These are phyloP conservation scores for Chymomyza procnemis DNA, from an alignment of 2,888 invertebrate species.

Conservation along the genomic window DNA sequence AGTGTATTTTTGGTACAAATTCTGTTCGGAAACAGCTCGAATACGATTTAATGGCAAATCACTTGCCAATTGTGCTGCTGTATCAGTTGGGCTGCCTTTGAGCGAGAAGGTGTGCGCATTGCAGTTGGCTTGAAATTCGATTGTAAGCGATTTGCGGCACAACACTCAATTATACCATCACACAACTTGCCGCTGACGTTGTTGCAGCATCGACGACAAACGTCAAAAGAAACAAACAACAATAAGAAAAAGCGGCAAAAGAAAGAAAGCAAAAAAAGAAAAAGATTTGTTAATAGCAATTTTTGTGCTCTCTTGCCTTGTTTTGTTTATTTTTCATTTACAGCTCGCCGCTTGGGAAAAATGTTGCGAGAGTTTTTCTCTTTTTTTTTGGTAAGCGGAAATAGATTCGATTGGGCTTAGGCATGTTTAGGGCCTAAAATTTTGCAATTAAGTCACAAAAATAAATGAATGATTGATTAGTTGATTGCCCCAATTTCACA, in stretches of 20 bases:
- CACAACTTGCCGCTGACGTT: constrained; percentile 49
- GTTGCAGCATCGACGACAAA: constrained; percentile 30
- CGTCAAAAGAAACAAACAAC: neutral
- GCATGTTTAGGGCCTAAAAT: neutral
- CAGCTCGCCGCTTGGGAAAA: neutral
- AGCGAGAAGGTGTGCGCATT: no score
- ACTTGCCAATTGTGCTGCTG: no score
- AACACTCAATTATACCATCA: no score
- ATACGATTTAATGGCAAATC: no score
- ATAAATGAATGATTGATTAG: neutral
- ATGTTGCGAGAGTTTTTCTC: neutral
- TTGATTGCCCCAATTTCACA: neutral
- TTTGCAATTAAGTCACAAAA: neutral
- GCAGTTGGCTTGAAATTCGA: no score
- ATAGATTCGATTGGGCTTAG: neutral
- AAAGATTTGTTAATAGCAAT: constrained; percentile 41
- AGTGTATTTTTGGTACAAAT: no score
- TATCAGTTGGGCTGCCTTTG: no score
- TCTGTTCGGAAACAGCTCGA: no score
- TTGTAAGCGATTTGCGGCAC: no score
- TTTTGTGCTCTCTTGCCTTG: neutral
- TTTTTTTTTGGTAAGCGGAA: neutral
- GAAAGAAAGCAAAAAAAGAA: neutral
- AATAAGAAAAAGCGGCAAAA: neutral
- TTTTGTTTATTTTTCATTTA: neutral